Evolutionary conservation across 37 sponge, comb jelly and placozoan species (phyloP).

Genomic region (Trichoplax adhaerens): DNA sequence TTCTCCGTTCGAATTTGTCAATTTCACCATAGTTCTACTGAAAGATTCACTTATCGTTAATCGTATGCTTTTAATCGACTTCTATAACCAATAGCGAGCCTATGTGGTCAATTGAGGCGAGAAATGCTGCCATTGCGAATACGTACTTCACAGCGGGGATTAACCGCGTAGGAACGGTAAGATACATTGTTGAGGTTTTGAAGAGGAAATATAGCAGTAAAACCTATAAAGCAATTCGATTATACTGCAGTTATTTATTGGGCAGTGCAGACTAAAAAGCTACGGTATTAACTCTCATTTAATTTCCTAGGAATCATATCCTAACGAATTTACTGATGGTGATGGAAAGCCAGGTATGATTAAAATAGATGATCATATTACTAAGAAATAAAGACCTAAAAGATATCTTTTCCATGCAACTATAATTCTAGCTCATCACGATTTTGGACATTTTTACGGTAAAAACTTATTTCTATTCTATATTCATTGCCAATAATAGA

Average conservation of each 20-base stretch:
- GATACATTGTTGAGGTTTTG: constrained; percentile 1
- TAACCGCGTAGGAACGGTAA: constrained; percentile 85
- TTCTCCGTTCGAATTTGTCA: not conserved
- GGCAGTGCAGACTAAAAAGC: not conserved
- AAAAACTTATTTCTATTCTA: not conserved
- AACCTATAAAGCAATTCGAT: too few relatives aligned
- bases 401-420: too few relatives aligned
- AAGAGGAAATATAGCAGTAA: too few relatives aligned
- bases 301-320: constrained; percentile 42
- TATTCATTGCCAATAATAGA: too few relatives aligned
- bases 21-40: too few relatives aligned
- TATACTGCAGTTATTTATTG: not conserved
- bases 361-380: not conserved
- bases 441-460: constrained; percentile 93
- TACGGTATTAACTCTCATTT: not conserved
- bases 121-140: constrained; percentile 84
- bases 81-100: constrained; percentile 58
- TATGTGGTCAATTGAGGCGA: constrained; percentile 94
- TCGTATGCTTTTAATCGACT: not conserved
- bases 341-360: constrained; percentile 65
- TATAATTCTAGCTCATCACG: constrained; percentile 57
- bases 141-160: constrained; percentile 69
- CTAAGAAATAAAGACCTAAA: too few relatives aligned
- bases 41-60: not conserved
- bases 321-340: constrained; percentile 90